Evolutionary conservation across 2,888 invertebrate genomes (phyloP), one percentile per base, ranked within the genome.

Genomic region (Nephrotoma guestfalica): DNA sequence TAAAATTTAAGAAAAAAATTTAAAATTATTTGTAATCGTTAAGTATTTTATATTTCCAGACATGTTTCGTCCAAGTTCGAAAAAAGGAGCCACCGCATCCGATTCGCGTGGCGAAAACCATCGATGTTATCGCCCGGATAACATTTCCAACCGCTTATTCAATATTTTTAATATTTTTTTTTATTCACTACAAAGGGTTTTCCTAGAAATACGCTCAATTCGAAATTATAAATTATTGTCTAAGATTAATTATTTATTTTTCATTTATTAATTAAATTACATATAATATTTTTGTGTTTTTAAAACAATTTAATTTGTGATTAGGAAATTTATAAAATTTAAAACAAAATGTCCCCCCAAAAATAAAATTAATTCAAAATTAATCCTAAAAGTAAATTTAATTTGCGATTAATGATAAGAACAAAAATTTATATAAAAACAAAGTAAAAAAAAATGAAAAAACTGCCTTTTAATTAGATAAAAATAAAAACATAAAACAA

Each of bases 91-190:
- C 96, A 88, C 97, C 97, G 86, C 97, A 97, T 93, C 97, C 97
- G 88, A 97, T 97, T 90, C 94, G 97, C 89, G 97, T 97, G 90
- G 97, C 97, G 89, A 97, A 97, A 93, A 97, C 97, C 87, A 97
- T 97, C 92, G 97, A 97, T 93, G 97, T 97, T 89, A 97, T 98
- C 91, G 97, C 97, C 88, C 94, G 97, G 92, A 96, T 97, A 92
- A 97, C 97, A 89, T 98, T 98, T 93, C 97, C 97, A 89, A 95
- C 96, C 89, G 97, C 97, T 90, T 98, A 97, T 92, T 95, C 97
- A 91, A 95, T 97, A 91, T 98, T 98, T 93, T 95, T 98, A 90
- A 96, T 97, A 92, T 97, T 97, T 93, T 98, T 98, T 94, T 98
- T 98, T 93, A 96, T 97, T 90, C 97, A 97, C 93, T 97, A 97